These are phyloP conservation scores for Trinorchestia longiramus DNA, from an alignment of 1,140 invertebrate genomes.

Conservation along the genomic window DNA sequence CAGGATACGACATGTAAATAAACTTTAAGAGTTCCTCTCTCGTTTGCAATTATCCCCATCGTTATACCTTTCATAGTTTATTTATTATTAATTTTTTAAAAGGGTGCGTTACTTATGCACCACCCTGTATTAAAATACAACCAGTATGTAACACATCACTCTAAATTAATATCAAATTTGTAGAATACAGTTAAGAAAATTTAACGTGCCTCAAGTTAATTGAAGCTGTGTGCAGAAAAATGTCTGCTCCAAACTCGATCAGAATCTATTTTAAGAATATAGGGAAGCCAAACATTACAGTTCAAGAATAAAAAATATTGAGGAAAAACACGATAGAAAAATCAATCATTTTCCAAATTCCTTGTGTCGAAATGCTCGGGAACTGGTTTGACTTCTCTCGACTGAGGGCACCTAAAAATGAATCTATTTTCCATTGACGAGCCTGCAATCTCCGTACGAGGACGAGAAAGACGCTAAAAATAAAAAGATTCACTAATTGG, in stretches of 20 bases:
- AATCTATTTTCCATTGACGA: neutral
- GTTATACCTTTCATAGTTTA: no score
- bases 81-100: no score
- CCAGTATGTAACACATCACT: no score
- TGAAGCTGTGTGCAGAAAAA: neutral
- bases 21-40: no score
- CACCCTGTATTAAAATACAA: no score
- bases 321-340: neutral
- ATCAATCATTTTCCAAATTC: neutral
- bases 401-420: neutral
- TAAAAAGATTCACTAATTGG: neutral
- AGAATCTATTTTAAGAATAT: neutral
- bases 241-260: neutral
- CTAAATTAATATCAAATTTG: no score
- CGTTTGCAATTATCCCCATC: no score
- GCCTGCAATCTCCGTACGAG: neutral
- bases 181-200: neutral
- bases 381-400: neutral
- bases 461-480: neutral
- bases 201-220: neutral
- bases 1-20: no score
- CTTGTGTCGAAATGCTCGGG: neutral
- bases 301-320: neutral
- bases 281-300: neutral
- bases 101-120: no score